These are phyloP conservation scores for Plecturocebus donacophilus DNA, from an alignment of 2,113 vertebrate species.

Conservation along the genomic window DNA sequence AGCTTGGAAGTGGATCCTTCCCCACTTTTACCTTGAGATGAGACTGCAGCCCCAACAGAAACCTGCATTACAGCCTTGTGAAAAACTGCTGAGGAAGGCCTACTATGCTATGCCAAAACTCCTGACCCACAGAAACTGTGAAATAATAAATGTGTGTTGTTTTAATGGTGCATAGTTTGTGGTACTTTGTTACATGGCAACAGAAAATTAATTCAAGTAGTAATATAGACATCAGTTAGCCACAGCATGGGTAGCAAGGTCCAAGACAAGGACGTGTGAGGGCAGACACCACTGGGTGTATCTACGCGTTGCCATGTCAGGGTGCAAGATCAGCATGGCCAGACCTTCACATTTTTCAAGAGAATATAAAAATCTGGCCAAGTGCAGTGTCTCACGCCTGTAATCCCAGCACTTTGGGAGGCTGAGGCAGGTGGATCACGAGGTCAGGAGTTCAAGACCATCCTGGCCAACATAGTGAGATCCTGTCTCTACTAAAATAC, in stretches of 20 bases:
- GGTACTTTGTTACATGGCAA: neutral
- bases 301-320: rapidly evolving
- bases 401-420: no score
- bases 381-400: no score
- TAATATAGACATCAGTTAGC: rapidly evolving
- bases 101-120: neutral
- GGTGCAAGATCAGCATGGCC: no score
- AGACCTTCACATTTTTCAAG: neutral
- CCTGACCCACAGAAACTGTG: neutral
- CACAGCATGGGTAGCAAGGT: rapidly evolving
- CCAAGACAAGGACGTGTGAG: neutral
- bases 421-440: no score
- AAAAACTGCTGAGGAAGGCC: neutral
- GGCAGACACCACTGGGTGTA: rapidly evolving
- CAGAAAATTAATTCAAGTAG: rapidly evolving
- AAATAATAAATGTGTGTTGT: neutral
- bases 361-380: neutral
- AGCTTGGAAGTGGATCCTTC: neutral
- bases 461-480: no score
- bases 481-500: no score
- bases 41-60: neutral
- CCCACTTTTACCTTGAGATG: neutral
- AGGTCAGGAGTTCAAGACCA: no score
- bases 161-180: rapidly evolving
- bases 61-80: rapidly evolving